These are phyloP conservation scores for Prionace glauca DNA, from an alignment of 2,797 vertebrate species.

Conservation along the genomic window DNA sequence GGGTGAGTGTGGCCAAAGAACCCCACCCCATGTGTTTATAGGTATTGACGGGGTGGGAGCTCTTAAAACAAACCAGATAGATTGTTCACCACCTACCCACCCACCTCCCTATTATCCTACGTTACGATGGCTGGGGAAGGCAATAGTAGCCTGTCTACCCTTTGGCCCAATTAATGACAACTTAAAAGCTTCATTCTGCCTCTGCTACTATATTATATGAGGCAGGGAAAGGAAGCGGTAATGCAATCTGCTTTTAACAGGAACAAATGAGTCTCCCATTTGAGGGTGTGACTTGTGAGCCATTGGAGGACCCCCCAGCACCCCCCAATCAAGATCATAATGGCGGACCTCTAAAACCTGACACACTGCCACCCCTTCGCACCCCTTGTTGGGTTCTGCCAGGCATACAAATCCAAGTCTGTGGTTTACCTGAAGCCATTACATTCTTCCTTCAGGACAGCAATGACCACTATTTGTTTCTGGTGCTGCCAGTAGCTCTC, in stretches of 20 bases:
- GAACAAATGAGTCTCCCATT: background rate
- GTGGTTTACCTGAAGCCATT: background rate
- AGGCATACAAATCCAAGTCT: too few species aligned
- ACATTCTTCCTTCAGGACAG: background rate
- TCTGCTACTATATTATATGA: background rate
- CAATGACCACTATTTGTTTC: background rate
- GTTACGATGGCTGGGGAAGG: background rate
- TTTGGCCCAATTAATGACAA: background rate
- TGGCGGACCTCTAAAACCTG: background rate
- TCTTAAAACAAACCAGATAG: too few species aligned
- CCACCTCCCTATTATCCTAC: background rate
- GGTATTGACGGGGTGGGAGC: too few species aligned
- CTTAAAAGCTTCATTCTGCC: background rate
- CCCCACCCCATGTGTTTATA: too few species aligned
- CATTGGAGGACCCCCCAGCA: too few species aligned
- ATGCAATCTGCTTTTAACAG: background rate
- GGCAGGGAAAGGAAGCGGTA: background rate
- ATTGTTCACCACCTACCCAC: background rate
- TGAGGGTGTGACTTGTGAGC: too few species aligned
- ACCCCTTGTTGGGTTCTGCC: too few species aligned
- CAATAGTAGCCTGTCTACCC: too few species aligned
- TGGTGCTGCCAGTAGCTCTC: background rate
- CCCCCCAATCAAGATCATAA: background rate
- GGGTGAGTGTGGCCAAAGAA: too few species aligned
- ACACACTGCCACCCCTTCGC: too few species aligned